phyloP scores from a whole-genome alignment of 2,797 vertebrate genomes.

The Acipenser transmontanus region DNA sequence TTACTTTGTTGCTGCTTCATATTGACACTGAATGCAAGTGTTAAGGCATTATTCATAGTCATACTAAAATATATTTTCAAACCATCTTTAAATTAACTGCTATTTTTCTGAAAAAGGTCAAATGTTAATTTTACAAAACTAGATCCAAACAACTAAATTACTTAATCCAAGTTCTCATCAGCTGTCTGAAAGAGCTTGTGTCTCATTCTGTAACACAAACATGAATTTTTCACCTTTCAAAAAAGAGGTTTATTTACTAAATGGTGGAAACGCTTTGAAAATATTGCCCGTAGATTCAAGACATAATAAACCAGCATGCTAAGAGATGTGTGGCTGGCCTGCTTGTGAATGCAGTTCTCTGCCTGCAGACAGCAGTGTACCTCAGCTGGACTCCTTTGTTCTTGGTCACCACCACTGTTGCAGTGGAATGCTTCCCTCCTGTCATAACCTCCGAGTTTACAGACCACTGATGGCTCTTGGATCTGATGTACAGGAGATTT shows the following conservation, averaged over 20 bases:
- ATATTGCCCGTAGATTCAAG: slow-evolving; percentile 8
- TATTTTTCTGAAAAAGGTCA: too few species aligned
- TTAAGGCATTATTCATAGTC: too few species aligned
- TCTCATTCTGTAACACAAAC: too few species aligned
- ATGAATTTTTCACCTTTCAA: not conserved
- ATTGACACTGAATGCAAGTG: too few species aligned
- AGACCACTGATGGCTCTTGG: slow-evolving; percentile 82
- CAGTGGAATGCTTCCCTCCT: slow-evolving; percentile 91
- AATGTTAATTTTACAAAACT: too few species aligned
- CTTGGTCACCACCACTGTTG: slow-evolving; percentile 82
- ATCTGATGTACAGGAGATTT: slow-evolving; percentile 82
- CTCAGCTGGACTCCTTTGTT: slow-evolving; percentile 57
- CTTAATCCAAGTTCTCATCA: too few species aligned
- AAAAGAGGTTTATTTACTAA: slow-evolving; percentile 1
- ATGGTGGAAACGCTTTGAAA: slow-evolving; percentile 7
- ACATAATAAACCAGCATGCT: slow-evolving; percentile 3
- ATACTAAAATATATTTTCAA: too few species aligned
- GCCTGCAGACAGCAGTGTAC: slow-evolving; percentile 53
- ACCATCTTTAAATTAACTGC: too few species aligned
- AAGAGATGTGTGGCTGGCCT: not conserved
- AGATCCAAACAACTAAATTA: too few species aligned
- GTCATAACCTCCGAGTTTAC: slow-evolving; percentile 85
- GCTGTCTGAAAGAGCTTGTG: too few species aligned
- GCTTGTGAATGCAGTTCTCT: slow-evolving; percentile 2
- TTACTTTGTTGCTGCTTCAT: too few species aligned